Evolutionary conservation across 2,113 vertebrate genomes (phyloP).

Genomic region (Marmota monax): DNA sequence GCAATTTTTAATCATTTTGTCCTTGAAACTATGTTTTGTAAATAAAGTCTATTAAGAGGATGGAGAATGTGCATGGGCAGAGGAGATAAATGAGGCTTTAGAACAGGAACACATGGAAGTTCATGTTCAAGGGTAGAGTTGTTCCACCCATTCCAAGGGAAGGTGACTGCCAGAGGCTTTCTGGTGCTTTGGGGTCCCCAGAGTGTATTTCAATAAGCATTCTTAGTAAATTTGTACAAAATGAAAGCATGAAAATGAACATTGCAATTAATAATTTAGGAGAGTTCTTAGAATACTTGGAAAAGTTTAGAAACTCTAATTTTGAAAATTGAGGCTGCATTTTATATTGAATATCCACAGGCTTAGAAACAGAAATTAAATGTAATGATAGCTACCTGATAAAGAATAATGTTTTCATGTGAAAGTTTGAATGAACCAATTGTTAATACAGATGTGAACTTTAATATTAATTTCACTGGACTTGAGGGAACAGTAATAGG

Average conservation of each 20-base stretch:
- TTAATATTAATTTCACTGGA: background rate
- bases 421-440: background rate
- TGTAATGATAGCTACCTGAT: background rate
- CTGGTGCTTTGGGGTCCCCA: background rate
- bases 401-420: background rate
- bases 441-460: background rate
- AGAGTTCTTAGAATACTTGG: background rate
- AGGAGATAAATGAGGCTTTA: background rate
- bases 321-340: too few species aligned
- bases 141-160: background rate
- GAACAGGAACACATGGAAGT: background rate
- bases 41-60: too few species aligned
- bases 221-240: background rate
- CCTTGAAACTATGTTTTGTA: background rate
- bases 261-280: too few species aligned
- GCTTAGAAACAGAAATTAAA: background rate
- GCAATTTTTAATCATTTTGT: background rate
- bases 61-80: background rate
- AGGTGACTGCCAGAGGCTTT: too few species aligned
- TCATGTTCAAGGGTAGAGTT: background rate
- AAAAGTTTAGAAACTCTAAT: background rate
- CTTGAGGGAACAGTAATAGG: background rate
- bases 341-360: background rate
- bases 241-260: too few species aligned
- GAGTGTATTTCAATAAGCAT: too few species aligned